A percentile compares a stretch with the other conserved stretches of the same genome.
Evolutionary conservation across 2,888 invertebrate species (phyloP).

Genomic region (Sycophila texana): DNA sequence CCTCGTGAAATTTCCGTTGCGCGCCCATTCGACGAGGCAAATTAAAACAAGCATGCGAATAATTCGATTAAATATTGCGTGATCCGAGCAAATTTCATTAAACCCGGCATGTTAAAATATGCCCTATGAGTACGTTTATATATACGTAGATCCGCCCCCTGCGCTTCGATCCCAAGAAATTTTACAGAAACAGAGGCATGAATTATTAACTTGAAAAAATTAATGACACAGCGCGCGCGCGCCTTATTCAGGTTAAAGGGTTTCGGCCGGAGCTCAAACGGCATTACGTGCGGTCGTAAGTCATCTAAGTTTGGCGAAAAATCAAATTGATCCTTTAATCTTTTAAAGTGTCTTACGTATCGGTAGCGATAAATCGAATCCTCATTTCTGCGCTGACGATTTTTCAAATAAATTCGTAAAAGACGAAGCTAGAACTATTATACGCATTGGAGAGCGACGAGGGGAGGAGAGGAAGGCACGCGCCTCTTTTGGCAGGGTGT

Average conservation of each 20-base stretch:
- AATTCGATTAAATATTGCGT: no score
- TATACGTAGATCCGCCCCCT: no score
- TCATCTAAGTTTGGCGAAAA: conserved; percentile 37
- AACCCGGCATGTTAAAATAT: background rate
- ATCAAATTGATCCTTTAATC: conserved; percentile 47
- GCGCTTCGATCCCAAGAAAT: background rate
- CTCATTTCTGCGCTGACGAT: conserved; percentile 22
- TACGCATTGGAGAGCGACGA: conserved; percentile 31
- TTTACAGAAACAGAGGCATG: conserved; percentile 2
- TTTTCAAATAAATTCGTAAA: conserved; percentile 38
- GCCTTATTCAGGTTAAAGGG: background rate
- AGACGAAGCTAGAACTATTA: conserved; percentile 37
- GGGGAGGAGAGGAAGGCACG: conserved; percentile 56
- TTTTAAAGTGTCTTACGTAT: conserved; percentile 29
- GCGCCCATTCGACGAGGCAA: no score
- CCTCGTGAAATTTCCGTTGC: no score
- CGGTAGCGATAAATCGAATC: conserved; percentile 39
- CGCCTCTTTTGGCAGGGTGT: conserved; percentile 45
- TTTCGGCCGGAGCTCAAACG: background rate
- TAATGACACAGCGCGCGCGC: background rate
- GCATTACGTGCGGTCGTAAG: conserved; percentile 30
- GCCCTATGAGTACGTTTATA: no score
- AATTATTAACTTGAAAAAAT: conserved; percentile 16
- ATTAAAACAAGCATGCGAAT: no score
- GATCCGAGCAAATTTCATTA: no score